A percentile compares a stretch with the other conserved stretches of the same genome.
phyloP scores from a whole-genome alignment of 2,888 invertebrate species.

The Spatulosminthurus flaviceps region DNA sequence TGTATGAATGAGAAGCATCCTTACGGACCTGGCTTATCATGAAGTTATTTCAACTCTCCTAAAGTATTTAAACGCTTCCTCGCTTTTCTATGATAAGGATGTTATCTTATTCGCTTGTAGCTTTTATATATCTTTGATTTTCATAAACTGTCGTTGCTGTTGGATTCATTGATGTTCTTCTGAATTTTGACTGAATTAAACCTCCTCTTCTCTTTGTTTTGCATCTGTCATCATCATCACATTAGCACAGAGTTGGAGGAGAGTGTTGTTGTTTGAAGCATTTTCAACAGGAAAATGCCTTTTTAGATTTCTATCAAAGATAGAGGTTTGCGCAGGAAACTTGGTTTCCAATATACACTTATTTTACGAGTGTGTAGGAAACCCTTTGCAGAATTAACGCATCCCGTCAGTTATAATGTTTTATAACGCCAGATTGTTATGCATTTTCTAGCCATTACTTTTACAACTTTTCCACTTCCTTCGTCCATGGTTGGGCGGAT shows the following conservation, averaged over 20 bases:
- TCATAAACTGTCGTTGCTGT: neutral
- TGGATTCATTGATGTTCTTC: slow-evolving; percentile 29
- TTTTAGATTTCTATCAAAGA: slow-evolving; percentile 37
- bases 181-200: slow-evolving; percentile 28
- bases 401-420: slow-evolving; percentile 37
- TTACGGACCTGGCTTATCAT: slow-evolving; percentile 4
- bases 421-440: slow-evolving; percentile 31
- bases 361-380: slow-evolving; percentile 27
- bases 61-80: slow-evolving; percentile 24
- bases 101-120: slow-evolving; percentile 21
- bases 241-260: slow-evolving; percentile 10
- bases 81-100: slow-evolving; percentile 28
- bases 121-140: slow-evolving; percentile 20
- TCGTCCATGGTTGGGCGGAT: slow-evolving; percentile 44
- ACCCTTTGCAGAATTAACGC: slow-evolving; percentile 38
- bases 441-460: slow-evolving; percentile 49
- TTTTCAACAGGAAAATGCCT: slow-evolving; percentile 24
- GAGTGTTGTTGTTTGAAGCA: slow-evolving; percentile 1
- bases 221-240: slow-evolving; percentile 14
- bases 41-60: slow-evolving; percentile 32
- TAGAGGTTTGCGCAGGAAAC: slow-evolving; percentile 39
- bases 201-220: slow-evolving; percentile 10
- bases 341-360: neutral
- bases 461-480: slow-evolving; percentile 46
- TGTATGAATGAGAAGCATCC: slow-evolving; percentile 13